These are phyloP conservation scores for Idaea biselata DNA, from an alignment of 2,888 invertebrate genomes.

Conservation along the genomic window DNA sequence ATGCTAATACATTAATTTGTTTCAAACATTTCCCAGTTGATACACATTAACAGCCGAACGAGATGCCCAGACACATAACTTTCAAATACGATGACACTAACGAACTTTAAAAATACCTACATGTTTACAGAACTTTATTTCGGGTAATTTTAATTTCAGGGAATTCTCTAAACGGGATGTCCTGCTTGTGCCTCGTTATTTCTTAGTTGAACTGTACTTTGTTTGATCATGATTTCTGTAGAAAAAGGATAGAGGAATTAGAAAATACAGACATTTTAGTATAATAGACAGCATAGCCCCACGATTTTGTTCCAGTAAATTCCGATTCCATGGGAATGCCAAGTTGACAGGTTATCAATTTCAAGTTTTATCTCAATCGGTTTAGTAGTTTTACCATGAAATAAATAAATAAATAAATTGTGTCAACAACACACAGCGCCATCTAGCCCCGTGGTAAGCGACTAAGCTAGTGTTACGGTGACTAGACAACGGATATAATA, in stretches of 20 bases:
- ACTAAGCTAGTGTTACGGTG: too few species aligned
- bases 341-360: too few species aligned
- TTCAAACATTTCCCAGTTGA: neutral
- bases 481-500: too few species aligned
- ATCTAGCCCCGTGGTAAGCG: too few species aligned
- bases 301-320: too few species aligned
- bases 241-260: neutral
- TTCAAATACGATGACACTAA: neutral
- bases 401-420: too few species aligned
- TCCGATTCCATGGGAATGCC: too few species aligned
- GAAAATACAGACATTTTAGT: too few species aligned
- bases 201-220: neutral
- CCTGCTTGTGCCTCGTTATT: constrained; percentile 7
- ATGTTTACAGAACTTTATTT: constrained; percentile 4
- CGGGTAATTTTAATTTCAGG: constrained; percentile 21
- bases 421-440: too few species aligned
- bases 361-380: too few species aligned
- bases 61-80: neutral
- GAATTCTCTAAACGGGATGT: constrained; percentile 29
- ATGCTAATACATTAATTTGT: neutral
- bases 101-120: neutral
- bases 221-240: neutral
- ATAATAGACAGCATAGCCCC: too few species aligned
- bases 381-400: too few species aligned
- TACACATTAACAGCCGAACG: neutral